Evolutionary conservation across 2,113 vertebrate species (phyloP), one percentile per base, ranked within the genome.

Genomic region (Recurvirostra avosetta): DNA sequence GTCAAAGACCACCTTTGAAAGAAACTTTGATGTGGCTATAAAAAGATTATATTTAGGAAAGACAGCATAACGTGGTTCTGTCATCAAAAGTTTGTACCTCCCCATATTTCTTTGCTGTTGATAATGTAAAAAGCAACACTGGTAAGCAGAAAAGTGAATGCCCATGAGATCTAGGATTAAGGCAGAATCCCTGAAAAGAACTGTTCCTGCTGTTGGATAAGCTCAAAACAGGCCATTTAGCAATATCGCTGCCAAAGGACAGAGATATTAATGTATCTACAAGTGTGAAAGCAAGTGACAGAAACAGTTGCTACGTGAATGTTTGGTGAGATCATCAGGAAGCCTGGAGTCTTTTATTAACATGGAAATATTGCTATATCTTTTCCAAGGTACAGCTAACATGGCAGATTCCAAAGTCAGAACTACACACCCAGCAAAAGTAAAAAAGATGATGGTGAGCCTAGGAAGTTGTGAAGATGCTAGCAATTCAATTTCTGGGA

Each of bases 1-100:
- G 89, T 95, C 95, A 95, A 94, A 94, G 91, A 97, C 94, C 83
- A 91, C 91, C 88, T 96, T 81, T 92, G 94, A 96, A 96, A 91
- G 61, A 53, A 89, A 86, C 91, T 96, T 91, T 92, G 91, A 95
- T 89, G 86, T 85, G 47, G 43, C 52, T 82, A 61, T 63, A 74
- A 65, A 67, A 94, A 87, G 56, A 86, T 71, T 78, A n/a, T 63
- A 81, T 87, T 87, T 90, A 95, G 43, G 70, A 87, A 92, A 32
- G 61, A 78, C 9, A 78, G 70, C 19, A 29, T 58, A 88, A 74
- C 1, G 0, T 27, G 17, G 50, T 67, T 84, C 63, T 95, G 68
- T 74, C 71, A 74, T 89, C 66, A 81, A 26, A 91, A 94, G 55
- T 89, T 80, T 81, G 65, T 78, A 77, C 34, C 22, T 86, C 50